Evolutionary conservation across 2,888 invertebrate genomes (phyloP), one percentile per base, ranked within the genome.

Genomic region (Arge pagana): DNA sequence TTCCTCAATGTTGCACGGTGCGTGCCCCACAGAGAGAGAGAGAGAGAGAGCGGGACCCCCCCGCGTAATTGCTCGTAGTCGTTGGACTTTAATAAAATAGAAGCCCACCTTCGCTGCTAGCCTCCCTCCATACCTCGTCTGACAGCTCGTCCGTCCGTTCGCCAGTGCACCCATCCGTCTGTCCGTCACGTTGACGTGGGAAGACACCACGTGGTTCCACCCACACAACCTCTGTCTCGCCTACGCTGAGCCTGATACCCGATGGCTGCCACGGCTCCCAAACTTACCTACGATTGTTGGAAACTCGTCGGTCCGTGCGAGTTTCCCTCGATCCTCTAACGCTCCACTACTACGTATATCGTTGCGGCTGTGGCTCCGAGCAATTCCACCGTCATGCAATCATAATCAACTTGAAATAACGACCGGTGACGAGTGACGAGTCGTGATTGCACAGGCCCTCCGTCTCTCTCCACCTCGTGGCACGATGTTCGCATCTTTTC

Each of bases 101-200:
- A 70, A 71, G 74, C 42, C 42, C 45, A 43, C 41, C 23, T 37
- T 41, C 40, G 55, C n/a, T 43, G 28, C 52, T 53, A 48, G 42
- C 16, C 43, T 36, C 52, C 41, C 40, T 45, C 48, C 16, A 50
- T 48, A 31, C 39, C 40, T 64, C 67, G 66, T 66, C 60, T 64
- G 66, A 63, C 61, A 64, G 57, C 60, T 68, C 67, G 68, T 67
- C 67, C 64, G 66, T 64, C 64, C 62, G 63, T 65, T 61, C 62
- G 64, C 67, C 23, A 21, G 33, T 45, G 23, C 21, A n/a, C 31
- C 23, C 45, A 61, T 65, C 64, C 65, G 71, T 65, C 73, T 72
- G 76, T 76, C 75, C 71, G 71, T 76, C 75, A 75, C 67, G 67
- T 65, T 75, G 76, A 75, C 75, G 74, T 76, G 76, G 75, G 76